A percentile compares a stretch with the other conserved stretches of the same genome.
Evolutionary conservation across 2,113 vertebrate species (phyloP).

Genomic region (Excalfactoria chinensis): DNA sequence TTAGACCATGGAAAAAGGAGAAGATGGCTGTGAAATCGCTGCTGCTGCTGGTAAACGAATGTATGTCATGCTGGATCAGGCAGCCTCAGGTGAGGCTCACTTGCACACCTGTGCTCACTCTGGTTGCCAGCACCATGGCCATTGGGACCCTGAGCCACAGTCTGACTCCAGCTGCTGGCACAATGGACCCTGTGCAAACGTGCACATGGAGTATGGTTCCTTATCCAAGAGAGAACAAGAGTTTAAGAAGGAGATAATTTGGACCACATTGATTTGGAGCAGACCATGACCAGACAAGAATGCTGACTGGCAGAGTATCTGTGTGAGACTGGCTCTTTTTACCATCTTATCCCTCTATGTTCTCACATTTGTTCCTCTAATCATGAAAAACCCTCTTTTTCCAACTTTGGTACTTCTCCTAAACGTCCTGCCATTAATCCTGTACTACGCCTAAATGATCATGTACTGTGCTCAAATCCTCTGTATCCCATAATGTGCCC

Average conservation of each 20-base stretch:
- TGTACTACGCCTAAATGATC: neutral
- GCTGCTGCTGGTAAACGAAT: neutral
- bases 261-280: neutral
- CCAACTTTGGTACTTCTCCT: neutral
- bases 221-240: neutral
- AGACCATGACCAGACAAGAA: neutral
- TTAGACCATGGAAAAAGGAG: neutral
- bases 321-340: neutral
- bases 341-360: neutral
- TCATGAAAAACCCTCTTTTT: neutral
- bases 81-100: neutral
- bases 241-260: neutral
- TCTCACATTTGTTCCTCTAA: neutral
- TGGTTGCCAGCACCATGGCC: neutral
- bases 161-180: neutral
- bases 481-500: neutral
- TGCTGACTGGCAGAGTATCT: neutral
- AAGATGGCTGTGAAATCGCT: neutral
- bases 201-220: neutral
- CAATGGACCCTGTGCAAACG: neutral
- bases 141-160: neutral
- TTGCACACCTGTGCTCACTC: accelerated
- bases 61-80: neutral
- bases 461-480: too few relatives aligned
- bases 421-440: neutral